These are phyloP conservation scores for Ctenopoma kingsleyae DNA, from an alignment of 2,797 vertebrate species.

Conservation along the genomic window DNA sequence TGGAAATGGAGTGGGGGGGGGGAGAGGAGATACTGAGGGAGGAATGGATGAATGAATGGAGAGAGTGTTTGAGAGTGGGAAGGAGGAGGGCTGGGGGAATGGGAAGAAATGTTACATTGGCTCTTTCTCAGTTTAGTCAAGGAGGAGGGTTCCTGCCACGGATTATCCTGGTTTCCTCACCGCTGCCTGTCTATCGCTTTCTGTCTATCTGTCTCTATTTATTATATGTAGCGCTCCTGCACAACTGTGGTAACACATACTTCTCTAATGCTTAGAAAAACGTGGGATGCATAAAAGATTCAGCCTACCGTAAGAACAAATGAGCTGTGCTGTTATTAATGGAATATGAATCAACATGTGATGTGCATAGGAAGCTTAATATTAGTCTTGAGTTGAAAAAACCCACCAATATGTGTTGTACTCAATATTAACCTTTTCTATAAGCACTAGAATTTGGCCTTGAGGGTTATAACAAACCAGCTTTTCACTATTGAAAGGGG, in stretches of 20 bases:
- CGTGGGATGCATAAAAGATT: too few relatives aligned
- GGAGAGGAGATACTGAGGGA: slow-evolving; percentile 19
- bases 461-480: not conserved
- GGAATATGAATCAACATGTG: too few relatives aligned
- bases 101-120: slow-evolving; percentile 52
- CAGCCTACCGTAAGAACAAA: too few relatives aligned
- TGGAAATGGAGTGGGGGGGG: slow-evolving; percentile 19
- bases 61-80: slow-evolving; percentile 45
- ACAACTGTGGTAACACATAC: not conserved
- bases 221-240: not conserved
- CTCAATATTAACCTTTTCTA: too few relatives aligned
- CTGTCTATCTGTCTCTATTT: not conserved
- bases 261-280: too few relatives aligned
- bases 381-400: too few relatives aligned
- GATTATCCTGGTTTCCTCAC: slow-evolving; percentile 29
- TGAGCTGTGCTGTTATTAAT: too few relatives aligned
- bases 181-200: not conserved
- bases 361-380: too few relatives aligned
- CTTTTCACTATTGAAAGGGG: not conserved
- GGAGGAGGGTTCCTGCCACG: slow-evolving; percentile 28
- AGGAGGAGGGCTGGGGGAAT: not conserved
- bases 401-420: too few relatives aligned
- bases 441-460: too few relatives aligned
- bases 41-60: slow-evolving; percentile 49
- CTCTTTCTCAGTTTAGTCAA: slow-evolving; percentile 40